Conservation (phyloP, 2,113 vertebrate genomes). For the Ploceus nigricollis region DNA sequence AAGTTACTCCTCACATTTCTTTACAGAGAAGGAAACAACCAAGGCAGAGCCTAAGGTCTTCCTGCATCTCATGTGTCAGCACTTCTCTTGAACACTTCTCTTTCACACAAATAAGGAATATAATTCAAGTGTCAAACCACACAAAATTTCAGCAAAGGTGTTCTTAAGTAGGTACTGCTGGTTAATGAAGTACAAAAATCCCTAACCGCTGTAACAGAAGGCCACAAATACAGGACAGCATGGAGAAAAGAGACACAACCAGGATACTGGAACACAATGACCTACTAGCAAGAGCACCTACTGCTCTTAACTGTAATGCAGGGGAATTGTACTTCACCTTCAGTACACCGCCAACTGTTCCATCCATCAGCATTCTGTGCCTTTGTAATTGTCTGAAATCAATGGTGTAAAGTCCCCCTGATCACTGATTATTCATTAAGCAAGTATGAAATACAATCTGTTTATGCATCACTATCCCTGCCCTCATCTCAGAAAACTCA, state of each 20-base stretch:
- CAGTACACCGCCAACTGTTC: fast-evolving
- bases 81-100: not conserved
- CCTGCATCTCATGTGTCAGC: not conserved
- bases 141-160: not conserved
- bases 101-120: not conserved
- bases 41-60: not conserved
- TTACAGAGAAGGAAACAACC: not conserved
- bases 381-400: not conserved
- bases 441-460: not conserved
- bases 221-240: not conserved
- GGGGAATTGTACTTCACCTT: not conserved
- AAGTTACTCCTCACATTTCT: not conserved
- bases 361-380: not conserved
- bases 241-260: not conserved
- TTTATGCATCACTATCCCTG: not conserved
- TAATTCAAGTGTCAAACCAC: not conserved
- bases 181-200: not conserved
- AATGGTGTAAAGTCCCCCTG: not conserved
- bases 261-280: not conserved
- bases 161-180: not conserved
- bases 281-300: not conserved
- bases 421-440: not conserved
- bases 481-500: not conserved
- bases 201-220: not conserved
- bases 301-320: not conserved